These are phyloP conservation scores for Rhyzopertha dominica DNA, from an alignment of 1,140 invertebrate species.

Conservation along the genomic window DNA sequence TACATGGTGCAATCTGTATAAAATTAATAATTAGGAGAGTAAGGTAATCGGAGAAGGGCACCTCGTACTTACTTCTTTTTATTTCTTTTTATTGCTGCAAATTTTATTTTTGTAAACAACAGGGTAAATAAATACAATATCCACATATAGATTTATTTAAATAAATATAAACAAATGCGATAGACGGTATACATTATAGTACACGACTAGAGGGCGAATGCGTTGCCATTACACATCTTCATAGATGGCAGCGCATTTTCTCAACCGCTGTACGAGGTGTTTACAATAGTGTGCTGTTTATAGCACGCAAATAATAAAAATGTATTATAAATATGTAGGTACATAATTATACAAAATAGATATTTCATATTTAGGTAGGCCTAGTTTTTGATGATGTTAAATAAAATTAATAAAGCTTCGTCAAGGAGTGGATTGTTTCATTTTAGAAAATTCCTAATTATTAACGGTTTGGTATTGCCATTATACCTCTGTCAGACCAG, in stretches of 20 bases:
- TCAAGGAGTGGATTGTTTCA: slow-evolving; percentile 23
- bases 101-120: slow-evolving; percentile 22
- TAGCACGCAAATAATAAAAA: slow-evolving; percentile 27
- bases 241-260: slow-evolving; percentile 3
- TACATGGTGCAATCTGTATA: slow-evolving; percentile 41
- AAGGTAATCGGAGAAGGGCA: slow-evolving; percentile 28
- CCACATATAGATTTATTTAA: slow-evolving; percentile 30
- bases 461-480: no score
- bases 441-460: background rate
- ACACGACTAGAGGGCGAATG: background rate
- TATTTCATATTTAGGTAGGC: slow-evolving; percentile 45
- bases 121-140: slow-evolving; percentile 41
- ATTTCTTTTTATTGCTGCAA: slow-evolving; percentile 21
- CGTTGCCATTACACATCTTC: background rate
- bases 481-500: no score
- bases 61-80: slow-evolving; percentile 33
- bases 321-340: slow-evolving; percentile 44
- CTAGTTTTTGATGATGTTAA: slow-evolving; percentile 46
- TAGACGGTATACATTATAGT: slow-evolving; percentile 23
- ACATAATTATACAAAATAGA: slow-evolving; percentile 41
- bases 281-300: slow-evolving; percentile 22
- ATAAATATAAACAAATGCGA: slow-evolving; percentile 24
- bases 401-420: slow-evolving; percentile 44
- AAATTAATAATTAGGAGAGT: slow-evolving; percentile 30
- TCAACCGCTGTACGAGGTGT: slow-evolving; percentile 36